Conservation (phyloP, 2,888 invertebrate genomes). For the Phyllotreta cruciferae region DNA sequence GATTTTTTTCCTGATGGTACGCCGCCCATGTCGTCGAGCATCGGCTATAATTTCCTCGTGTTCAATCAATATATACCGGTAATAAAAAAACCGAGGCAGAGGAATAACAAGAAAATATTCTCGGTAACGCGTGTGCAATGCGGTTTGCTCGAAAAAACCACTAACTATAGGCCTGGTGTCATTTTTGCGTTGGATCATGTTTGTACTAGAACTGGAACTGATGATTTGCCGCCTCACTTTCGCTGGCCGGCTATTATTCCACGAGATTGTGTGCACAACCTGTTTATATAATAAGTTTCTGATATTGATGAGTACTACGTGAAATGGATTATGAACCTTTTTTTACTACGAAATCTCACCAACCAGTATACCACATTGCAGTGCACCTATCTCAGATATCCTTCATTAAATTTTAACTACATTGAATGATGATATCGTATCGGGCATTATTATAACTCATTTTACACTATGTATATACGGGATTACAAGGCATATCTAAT, state of each 20-base stretch:
- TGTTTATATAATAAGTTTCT: slow-evolving; percentile 47
- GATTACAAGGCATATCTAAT: not conserved
- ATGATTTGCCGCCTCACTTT: slow-evolving; percentile 24
- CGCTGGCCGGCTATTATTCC: slow-evolving; percentile 42
- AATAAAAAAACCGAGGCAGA: slow-evolving; percentile 43
- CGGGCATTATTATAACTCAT: not conserved
- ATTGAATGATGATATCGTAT: too few species aligned
- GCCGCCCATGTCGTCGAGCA: not conserved
- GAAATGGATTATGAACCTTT: slow-evolving; percentile 43
- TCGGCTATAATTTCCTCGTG: slow-evolving; percentile 46
- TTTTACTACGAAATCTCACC: not conserved
- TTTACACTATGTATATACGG: not conserved
- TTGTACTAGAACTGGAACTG: slow-evolving; percentile 19
- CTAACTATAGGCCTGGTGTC: slow-evolving; percentile 47
- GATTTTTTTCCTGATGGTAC: too few species aligned
- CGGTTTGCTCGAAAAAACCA: slow-evolving; percentile 48
- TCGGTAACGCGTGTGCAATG: slow-evolving; percentile 49
- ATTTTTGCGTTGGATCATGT: slow-evolving; percentile 43
- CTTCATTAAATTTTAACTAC: too few species aligned
- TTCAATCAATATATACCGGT: slow-evolving; percentile 50
- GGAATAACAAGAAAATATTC: slow-evolving; percentile 43
- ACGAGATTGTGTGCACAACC: slow-evolving; percentile 47
- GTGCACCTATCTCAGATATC: too few species aligned
- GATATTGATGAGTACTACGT: slow-evolving; percentile 44
- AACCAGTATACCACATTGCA: too few species aligned